A percentile compares a stretch with the other conserved stretches of the same genome.
Evolutionary conservation across 2,888 invertebrate species (phyloP).

Genomic region (Leptogaster cylindrica): DNA sequence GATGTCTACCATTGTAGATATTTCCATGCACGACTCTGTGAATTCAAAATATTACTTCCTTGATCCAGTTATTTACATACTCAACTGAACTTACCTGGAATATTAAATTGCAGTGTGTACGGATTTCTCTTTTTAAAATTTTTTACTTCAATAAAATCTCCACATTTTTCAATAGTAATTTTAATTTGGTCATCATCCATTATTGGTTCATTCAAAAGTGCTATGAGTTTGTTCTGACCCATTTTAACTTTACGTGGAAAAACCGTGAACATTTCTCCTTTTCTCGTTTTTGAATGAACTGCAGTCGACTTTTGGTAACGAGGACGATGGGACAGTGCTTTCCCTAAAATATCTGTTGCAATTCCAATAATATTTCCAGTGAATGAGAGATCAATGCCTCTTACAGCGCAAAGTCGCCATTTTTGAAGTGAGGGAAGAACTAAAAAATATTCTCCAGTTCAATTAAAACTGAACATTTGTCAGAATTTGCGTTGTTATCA

Average conservation of each 20-base stretch:
- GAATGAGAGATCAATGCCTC: constrained; percentile 83
- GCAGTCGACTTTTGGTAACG: constrained; percentile 72
- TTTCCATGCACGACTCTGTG: constrained; percentile 77
- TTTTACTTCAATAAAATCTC: constrained; percentile 76
- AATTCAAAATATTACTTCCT: not conserved
- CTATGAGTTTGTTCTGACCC: constrained; percentile 82
- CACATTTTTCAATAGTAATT: constrained; percentile 81
- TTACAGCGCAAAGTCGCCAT: constrained; percentile 81
- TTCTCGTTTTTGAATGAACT: constrained; percentile 66
- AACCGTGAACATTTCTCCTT: constrained; percentile 60
- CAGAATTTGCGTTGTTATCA: constrained; percentile 61
- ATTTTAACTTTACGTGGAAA: constrained; percentile 60
- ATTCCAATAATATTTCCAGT: constrained; percentile 84
- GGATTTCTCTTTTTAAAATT: constrained; percentile 82
- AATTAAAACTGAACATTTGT: not conserved
- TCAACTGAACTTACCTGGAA: constrained; percentile 68
- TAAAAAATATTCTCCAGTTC: constrained; percentile 40
- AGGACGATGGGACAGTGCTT: constrained; percentile 65
- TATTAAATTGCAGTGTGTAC: constrained; percentile 81
- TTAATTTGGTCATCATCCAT: constrained; percentile 77
- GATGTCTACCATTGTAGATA: constrained; percentile 81
- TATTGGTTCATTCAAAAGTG: constrained; percentile 78
- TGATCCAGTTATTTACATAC: not conserved
- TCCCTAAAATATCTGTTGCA: constrained; percentile 77
- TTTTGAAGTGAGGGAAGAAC: constrained; percentile 76